These are phyloP conservation scores for Aptenodytes patagonicus DNA, from an alignment of 2,113 vertebrate species.

Conservation along the genomic window DNA sequence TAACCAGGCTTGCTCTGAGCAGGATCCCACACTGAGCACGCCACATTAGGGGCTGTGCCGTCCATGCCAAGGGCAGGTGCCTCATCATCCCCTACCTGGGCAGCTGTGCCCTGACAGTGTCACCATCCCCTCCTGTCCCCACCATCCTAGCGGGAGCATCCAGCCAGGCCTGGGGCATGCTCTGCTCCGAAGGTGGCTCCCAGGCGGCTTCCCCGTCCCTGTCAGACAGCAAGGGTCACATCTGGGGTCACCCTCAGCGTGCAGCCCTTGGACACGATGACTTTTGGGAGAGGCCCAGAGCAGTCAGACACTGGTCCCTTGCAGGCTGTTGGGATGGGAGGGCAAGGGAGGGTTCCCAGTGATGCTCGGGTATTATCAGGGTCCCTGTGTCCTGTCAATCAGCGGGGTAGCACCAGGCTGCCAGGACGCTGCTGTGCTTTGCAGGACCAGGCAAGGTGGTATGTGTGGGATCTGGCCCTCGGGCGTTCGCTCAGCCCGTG, in stretches of 20 bases:
- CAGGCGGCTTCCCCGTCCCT: background rate
- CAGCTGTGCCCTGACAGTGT: background rate
- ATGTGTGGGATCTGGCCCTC: conserved; percentile 45
- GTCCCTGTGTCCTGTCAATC: background rate
- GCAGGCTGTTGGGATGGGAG: background rate
- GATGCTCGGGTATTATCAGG: background rate
- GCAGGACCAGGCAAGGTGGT: conserved; percentile 22
- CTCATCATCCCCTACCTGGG: background rate
- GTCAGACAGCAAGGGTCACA: background rate
- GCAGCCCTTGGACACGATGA: background rate
- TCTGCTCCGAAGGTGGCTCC: background rate
- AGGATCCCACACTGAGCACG: background rate
- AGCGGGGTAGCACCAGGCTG: accelerated
- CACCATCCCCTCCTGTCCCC: background rate
- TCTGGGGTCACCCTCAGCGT: background rate
- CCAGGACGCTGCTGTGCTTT: background rate
- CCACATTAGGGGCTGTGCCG: accelerated
- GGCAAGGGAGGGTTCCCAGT: background rate
- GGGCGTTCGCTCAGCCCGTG: background rate
- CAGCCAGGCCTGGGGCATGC: background rate
- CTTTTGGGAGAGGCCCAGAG: background rate
- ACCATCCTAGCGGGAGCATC: accelerated
- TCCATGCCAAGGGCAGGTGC: background rate
- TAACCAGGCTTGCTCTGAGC: background rate
- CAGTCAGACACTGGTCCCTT: accelerated